Conservation (phyloP, 2,797 vertebrate genomes). For the Erethizon dorsatum region DNA sequence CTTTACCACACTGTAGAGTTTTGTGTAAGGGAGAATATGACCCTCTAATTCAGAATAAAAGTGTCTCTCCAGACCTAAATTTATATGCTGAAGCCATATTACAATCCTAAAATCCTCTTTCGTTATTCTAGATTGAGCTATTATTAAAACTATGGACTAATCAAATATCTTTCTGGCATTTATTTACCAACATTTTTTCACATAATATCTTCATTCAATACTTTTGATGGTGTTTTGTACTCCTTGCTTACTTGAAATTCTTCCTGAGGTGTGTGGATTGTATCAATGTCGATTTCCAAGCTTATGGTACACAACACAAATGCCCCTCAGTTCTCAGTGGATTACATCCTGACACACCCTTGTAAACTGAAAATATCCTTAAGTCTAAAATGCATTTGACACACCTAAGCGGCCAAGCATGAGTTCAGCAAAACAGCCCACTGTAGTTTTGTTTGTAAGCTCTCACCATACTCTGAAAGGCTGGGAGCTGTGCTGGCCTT, state of each 20-base stretch:
- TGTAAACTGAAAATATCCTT: neutral
- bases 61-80: neutral
- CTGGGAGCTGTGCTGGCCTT: neutral
- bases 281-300: neutral
- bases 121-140: neutral
- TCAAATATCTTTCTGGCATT: neutral
- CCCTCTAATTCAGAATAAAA: neutral
- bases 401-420: neutral
- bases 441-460: neutral
- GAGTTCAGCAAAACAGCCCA: too few relatives aligned
- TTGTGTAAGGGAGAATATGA: neutral
- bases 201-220: neutral
- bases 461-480: neutral
- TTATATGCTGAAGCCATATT: conserved; percentile 6
- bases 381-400: neutral
- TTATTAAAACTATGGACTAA: neutral
- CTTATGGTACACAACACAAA: neutral
- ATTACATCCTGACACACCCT: neutral
- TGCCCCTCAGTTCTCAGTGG: too few relatives aligned
- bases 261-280: neutral
- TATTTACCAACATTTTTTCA: neutral
- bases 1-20: neutral
- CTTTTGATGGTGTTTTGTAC: neutral
- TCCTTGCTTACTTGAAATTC: conserved; percentile 11
- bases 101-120: neutral